Evolutionary conservation across 2,888 invertebrate genomes (phyloP).

Genomic region (Chalcis sispes): DNA sequence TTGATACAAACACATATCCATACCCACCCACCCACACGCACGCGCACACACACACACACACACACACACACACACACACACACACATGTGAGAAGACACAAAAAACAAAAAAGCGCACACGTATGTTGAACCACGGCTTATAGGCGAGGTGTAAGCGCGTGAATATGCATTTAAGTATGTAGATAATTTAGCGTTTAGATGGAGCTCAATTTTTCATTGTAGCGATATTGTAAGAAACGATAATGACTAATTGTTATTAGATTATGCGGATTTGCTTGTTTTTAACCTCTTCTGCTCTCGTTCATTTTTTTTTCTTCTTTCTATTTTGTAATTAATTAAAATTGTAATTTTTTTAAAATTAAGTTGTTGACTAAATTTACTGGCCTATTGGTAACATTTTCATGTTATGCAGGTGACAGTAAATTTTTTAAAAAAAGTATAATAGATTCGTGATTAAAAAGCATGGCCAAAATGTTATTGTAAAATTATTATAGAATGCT

Average conservation of each 20-base stretch:
- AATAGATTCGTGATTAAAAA: no score
- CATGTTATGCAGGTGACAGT: no score
- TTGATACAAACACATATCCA: no score
- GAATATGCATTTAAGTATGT: constrained; percentile 53
- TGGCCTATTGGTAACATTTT: no score
- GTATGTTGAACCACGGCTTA: constrained; percentile 44
- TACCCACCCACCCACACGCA: no score
- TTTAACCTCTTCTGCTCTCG: constrained; percentile 7
- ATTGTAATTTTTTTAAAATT: not conserved
- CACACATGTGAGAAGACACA: not conserved
- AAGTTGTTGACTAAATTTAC: no score
- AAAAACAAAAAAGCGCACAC: constrained; percentile 48
- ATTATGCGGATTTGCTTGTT: constrained; percentile 22
- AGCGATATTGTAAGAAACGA: constrained; percentile 35
- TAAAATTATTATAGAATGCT: not conserved
- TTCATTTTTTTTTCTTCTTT: not conserved
- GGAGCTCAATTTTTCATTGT: constrained; percentile 46
- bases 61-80: constrained; percentile 21
- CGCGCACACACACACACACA: constrained; percentile 11
- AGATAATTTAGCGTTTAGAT: constrained; percentile 39
- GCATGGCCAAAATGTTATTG: constrained; percentile 3
- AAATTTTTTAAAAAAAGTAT: no score
- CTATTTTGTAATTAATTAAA: no score
- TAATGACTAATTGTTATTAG: constrained; percentile 36
- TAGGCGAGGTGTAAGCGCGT: constrained; percentile 56